A percentile compares a stretch with the other conserved stretches of the same genome.
Evolutionary conservation across 2,113 vertebrate species (phyloP).

Genomic region (Triplophysa dalaica): DNA sequence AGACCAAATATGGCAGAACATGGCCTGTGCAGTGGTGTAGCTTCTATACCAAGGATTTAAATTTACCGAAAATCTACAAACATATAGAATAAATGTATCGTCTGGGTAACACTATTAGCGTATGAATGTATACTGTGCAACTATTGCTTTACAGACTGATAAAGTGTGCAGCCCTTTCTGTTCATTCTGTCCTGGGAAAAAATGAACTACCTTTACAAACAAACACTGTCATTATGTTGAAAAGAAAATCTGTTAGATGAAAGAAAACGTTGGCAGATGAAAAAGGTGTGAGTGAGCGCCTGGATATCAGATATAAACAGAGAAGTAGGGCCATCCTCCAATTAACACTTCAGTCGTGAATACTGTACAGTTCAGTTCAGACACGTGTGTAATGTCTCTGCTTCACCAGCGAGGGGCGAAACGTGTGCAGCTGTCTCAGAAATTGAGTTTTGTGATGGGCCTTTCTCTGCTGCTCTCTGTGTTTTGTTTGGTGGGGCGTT

Average conservation of each 20-base stretch:
- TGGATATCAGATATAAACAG: slow-evolving; percentile 5
- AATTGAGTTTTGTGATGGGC: slow-evolving; percentile 79
- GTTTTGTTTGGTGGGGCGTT: slow-evolving; percentile 76
- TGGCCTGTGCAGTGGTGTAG: not conserved
- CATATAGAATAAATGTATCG: not conserved
- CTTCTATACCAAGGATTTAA: not conserved
- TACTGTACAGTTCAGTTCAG: not conserved
- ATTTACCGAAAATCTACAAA: not conserved
- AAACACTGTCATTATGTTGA: slow-evolving; percentile 10
- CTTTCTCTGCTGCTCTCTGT: slow-evolving; percentile 79
- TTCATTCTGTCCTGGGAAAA: not conserved
- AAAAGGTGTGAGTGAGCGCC: not conserved
- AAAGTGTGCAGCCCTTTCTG: slow-evolving; percentile 30
- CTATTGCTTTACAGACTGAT: not conserved
- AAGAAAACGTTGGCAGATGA: slow-evolving; percentile 38
- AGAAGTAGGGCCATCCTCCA: not conserved
- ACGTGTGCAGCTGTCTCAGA: slow-evolving; percentile 57
- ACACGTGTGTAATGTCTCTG: not conserved
- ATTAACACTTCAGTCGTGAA: not conserved
- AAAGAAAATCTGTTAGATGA: not conserved
- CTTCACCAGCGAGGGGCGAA: slow-evolving; percentile 23
- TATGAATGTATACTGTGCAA: not conserved
- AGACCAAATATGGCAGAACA: slow-evolving; percentile 7
- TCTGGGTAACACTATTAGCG: not conserved
- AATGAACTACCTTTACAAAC: not conserved